These are phyloP conservation scores for Orthonevra nobilis DNA, from an alignment of 2,888 invertebrate genomes.

Conservation along the genomic window DNA sequence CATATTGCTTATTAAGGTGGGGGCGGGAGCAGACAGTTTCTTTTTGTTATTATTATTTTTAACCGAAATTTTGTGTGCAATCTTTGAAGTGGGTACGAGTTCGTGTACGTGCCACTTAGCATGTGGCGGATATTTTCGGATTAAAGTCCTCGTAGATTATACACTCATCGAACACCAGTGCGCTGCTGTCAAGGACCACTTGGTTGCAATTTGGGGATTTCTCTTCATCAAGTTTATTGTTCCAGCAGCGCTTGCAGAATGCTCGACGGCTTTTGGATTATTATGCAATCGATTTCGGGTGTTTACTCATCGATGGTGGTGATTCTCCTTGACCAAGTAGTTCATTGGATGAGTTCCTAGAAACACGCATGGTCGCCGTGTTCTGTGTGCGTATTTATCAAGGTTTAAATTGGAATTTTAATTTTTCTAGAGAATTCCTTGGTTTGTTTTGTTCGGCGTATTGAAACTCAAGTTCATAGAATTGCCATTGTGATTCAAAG, in stretches of 20 bases:
- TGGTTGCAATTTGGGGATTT: constrained; percentile 12
- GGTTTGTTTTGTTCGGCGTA: too few relatives aligned
- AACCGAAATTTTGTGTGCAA: constrained; percentile 9
- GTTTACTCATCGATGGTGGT: constrained; percentile 2
- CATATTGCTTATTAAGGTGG: neutral
- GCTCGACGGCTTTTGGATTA: constrained; percentile 15
- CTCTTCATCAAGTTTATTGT: constrained; percentile 17
- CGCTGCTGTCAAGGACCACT: constrained; percentile 31
- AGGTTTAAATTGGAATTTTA: too few relatives aligned
- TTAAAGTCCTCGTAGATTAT: constrained; percentile 9
- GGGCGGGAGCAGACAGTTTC: neutral
- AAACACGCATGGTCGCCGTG: neutral
- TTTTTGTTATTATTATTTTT: constrained; percentile 1
- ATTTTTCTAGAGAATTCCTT: too few relatives aligned
- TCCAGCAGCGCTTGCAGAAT: constrained; percentile 1
- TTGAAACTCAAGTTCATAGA: too few relatives aligned
- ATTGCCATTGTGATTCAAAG: too few relatives aligned
- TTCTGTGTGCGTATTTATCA: too few relatives aligned
- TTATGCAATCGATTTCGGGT: constrained; percentile 12
- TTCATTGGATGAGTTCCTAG: neutral
- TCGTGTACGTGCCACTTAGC: constrained; percentile 13
- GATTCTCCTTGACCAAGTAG: constrained; percentile 28
- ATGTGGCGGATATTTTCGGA: constrained; percentile 6
- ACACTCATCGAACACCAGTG: neutral
- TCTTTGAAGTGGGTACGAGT: neutral